These are phyloP conservation scores for Agrotis clavis DNA, from an alignment of 2,888 invertebrate species.

Conservation along the genomic window DNA sequence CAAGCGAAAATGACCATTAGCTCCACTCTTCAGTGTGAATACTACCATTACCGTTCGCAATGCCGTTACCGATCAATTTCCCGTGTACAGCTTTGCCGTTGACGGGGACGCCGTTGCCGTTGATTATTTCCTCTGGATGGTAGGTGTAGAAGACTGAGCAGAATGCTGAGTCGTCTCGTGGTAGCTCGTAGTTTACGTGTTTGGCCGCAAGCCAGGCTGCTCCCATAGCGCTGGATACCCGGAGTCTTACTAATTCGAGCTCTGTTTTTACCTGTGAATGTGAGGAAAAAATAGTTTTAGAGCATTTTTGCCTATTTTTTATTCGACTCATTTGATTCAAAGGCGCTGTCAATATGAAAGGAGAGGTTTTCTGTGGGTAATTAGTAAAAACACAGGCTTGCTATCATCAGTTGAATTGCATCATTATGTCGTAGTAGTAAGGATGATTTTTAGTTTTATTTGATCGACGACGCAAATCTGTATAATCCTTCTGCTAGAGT, in stretches of 20 bases:
- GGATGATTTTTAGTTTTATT: too few relatives aligned
- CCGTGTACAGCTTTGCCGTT: conserved; percentile 64
- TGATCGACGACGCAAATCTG: too few relatives aligned
- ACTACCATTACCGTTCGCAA: conserved; percentile 53
- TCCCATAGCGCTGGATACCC: conserved; percentile 95
- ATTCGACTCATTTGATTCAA: too few relatives aligned
- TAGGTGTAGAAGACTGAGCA: conserved; percentile 93
- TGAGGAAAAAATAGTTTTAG: neutral
- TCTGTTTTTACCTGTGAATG: conserved; percentile 82
- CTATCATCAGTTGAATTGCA: too few relatives aligned
- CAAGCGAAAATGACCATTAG: conserved; percentile 45
- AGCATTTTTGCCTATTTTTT: too few relatives aligned
- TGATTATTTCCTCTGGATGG: conserved; percentile 64
- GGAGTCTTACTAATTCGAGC: conserved; percentile 92
- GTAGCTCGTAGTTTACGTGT: conserved; percentile 91
- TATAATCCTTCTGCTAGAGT: too few relatives aligned
- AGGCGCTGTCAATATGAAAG: too few relatives aligned
- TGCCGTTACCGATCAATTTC: conserved; percentile 58
- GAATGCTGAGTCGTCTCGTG: conserved; percentile 93
- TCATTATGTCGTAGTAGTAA: too few relatives aligned
- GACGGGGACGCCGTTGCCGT: conserved; percentile 56
- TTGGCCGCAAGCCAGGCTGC: conserved; percentile 96
- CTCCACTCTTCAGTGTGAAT: conserved; percentile 56
- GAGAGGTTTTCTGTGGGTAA: too few relatives aligned
- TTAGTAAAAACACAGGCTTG: too few relatives aligned